Base-by-base conservation (phyloP, 1,140 invertebrate species). In the Drosophila subpulchrella region DNA sequence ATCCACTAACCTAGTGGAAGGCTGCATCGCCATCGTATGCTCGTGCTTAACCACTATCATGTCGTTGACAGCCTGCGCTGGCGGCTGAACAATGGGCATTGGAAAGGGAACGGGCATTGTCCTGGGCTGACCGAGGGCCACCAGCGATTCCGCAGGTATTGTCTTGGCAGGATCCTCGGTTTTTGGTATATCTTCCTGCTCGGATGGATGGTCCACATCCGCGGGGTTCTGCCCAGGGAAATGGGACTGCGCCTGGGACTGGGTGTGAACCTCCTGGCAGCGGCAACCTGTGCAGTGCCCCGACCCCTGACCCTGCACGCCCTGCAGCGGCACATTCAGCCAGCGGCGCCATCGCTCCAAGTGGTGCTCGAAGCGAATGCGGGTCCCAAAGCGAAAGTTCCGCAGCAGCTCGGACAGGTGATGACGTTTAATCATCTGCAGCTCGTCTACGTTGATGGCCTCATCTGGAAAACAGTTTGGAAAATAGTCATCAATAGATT, bases 271-370 rank as follows among this genome's bases (percentile, higher is more conserved):
- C 27, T 70, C 47, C 0, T 48, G 57, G 11, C 83, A 88, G 3
- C 73, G 73, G 15, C 81, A 84, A 6, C 81, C 81, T 36, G 4
- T 46, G 59, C 81, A 84, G 20, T 84, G 81, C 1, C 10, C 13
- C 6, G 4, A 8, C 8, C 11, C 36, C 30, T 34, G 66, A 6
- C 44, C 66, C 17, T 36, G 51, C 3, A 11, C 27, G 1, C 72
- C 80, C 57, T 75, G 78, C 5, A 75, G 53, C 5, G 86, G 85
- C 17, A 90, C 56, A 30, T 85, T 83, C 1, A 90, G 51, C 78
- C 81, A 85, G 13, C 81, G 76, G 0, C 85, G 85, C 85, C 90
- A 91, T 6, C 83, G 86, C n/a, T 90, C 81, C 65, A 90, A 32
- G 30, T 90, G 75, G 55, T 90, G 85, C 47, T 90, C 85, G 6